Evolutionary conservation across 2,888 invertebrate species (phyloP).

Genomic region (Hyppa rectilinea): DNA sequence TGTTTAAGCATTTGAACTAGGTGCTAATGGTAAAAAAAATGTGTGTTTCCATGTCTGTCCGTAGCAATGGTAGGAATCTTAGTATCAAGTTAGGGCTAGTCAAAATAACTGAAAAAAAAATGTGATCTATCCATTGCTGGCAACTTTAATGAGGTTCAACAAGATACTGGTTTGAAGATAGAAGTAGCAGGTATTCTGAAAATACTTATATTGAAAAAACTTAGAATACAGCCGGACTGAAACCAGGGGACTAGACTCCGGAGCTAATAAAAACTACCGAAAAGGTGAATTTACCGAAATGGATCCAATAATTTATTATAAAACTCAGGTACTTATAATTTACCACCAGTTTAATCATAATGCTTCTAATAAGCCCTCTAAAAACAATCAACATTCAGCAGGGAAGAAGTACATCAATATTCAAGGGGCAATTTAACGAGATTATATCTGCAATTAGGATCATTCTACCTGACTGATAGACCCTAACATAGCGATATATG

Average conservation of each 20-base stretch:
- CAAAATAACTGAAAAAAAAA: background rate
- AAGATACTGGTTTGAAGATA: background rate
- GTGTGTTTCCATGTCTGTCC: background rate
- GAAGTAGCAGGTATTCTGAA: background rate
- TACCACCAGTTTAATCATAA: background rate
- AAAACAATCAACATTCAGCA: constrained; percentile 2
- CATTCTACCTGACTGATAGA: constrained; percentile 1
- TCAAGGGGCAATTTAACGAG: constrained; percentile 15
- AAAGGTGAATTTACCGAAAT: background rate
- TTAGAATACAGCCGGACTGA: background rate
- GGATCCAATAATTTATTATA: background rate
- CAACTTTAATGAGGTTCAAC: background rate
- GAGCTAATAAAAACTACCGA: background rate
- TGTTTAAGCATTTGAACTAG: background rate
- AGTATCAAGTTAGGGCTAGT: background rate
- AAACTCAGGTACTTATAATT: background rate
- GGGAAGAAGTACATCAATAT: constrained; percentile 13
- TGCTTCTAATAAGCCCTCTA: background rate
- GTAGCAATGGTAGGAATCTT: background rate
- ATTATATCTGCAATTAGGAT: constrained; percentile 22
- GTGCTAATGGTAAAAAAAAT: no score
- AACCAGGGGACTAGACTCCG: background rate
- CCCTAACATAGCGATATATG: constrained; percentile 14
- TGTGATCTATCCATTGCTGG: background rate
- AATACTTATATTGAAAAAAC: background rate